Evolutionary conservation across 2,113 vertebrate species (phyloP), one percentile per base, ranked within the genome.

Genomic region (Gymnogyps californianus): DNA sequence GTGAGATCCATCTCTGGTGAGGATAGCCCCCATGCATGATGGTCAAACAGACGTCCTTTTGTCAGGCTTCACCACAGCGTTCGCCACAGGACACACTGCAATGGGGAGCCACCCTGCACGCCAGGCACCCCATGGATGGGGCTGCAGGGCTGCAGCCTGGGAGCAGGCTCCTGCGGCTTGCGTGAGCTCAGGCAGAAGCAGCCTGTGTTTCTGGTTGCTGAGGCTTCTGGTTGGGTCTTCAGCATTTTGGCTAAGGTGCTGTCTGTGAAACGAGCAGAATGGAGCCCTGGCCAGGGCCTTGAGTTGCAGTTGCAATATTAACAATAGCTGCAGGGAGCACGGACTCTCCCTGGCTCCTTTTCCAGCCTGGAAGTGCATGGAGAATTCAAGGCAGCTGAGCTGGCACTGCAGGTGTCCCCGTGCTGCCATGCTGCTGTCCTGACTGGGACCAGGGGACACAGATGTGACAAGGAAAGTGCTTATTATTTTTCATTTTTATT

Each of bases 1-100:
- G 1, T 54, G 34, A 25, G 46, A 24, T 34, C 62, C 3, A 2
- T 49, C 31, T 76, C 47, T 0, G 1, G 11, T 32, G 18, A 7
- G 46, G n/a, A 24, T 26, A 69, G 21, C 9, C 51, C 32, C 24
- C 16, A 17, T 1, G 15, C 21, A 31, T 69, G 47, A 12, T 28
- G n/a, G 55, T 22, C 62, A 75, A 49, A 32, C 11, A 54, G 61
- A 47, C 0, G 0, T 20, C 44, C 18, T 64, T 59, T 82, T 36
- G 38, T 26, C 70, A 51, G 64, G 6, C 47, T 87, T 62, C 31
- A 32, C 61, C 67, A n/a, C 36, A 61, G 21, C 1, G 4, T 44
- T 81, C 0, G 2, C 34, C 47, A 36, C 17, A 28, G n/a, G n/a
- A 22, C 24, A 24, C n/a, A 4, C 11, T 32, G 61, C 14, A 42